phyloP scores from a whole-genome alignment of 1,140 invertebrate species.

The Sweltsa coloradensis region DNA sequence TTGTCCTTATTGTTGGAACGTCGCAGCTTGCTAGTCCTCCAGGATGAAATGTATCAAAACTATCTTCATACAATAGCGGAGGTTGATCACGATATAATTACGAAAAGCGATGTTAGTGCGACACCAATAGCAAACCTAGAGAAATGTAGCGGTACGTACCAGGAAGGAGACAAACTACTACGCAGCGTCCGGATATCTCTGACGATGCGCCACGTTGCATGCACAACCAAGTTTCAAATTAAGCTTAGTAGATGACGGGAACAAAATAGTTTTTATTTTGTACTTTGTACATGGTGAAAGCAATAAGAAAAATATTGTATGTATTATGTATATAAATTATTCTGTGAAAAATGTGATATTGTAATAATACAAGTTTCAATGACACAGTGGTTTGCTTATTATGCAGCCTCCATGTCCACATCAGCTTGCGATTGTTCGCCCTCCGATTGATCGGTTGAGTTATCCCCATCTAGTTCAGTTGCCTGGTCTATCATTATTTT shows the following conservation, averaged over 20 bases:
- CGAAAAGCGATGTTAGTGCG: slow-evolving; percentile 38
- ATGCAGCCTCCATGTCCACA: no score
- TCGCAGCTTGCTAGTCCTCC: slow-evolving; percentile 76
- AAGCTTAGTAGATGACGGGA: slow-evolving; percentile 38
- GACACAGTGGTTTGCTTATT: no score
- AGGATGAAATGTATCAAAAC: slow-evolving; percentile 68
- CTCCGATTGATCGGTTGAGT: no score
- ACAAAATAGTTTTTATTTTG: no score
- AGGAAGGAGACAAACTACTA: slow-evolving; percentile 38
- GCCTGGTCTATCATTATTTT: slow-evolving; percentile 60
- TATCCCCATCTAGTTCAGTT: slow-evolving; percentile 42
- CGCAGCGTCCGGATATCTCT: slow-evolving; percentile 73
- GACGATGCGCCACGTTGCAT: slow-evolving; percentile 89
- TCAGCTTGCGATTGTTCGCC: no score
- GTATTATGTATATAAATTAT: no score
- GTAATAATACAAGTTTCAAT: no score
- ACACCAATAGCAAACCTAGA: slow-evolving; percentile 59
- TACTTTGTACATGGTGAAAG: no score
- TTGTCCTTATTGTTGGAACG: slow-evolving; percentile 64
- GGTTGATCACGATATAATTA: slow-evolving; percentile 51
- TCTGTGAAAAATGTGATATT: no score
- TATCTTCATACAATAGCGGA: slow-evolving; percentile 88
- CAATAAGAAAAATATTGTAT: no score
- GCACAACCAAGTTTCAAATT: slow-evolving; percentile 67
- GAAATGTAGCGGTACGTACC: slow-evolving; percentile 40